phyloP scores from a whole-genome alignment of 2,888 invertebrate genomes.

The Leucoptera coffeella region DNA sequence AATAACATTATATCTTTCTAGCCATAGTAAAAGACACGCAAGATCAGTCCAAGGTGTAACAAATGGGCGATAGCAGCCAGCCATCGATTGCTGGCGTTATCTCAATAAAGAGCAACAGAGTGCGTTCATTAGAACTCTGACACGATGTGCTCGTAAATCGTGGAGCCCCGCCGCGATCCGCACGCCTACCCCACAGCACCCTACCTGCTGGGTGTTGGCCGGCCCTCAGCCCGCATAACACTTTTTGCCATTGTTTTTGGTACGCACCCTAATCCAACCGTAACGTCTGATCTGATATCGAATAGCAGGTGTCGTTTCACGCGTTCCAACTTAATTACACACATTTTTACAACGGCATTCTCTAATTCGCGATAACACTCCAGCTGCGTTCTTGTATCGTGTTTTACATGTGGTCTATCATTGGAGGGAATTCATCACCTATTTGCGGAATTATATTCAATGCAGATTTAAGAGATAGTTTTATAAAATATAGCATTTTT shows the following conservation, averaged over 20 bases:
- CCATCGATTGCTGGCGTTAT: slow-evolving; percentile 35
- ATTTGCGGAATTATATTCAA: no score
- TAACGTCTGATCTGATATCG: slow-evolving; percentile 42
- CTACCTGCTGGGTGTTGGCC: slow-evolving; percentile 12
- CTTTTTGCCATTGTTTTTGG: slow-evolving; percentile 50
- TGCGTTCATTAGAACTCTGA: slow-evolving; percentile 51
- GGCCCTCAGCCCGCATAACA: slow-evolving; percentile 27
- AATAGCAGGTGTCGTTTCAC: slow-evolving; percentile 44
- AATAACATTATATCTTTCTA: no score
- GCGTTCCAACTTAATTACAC: slow-evolving; percentile 41
- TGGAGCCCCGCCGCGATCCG: slow-evolving; percentile 43
- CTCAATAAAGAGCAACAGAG: slow-evolving; percentile 51
- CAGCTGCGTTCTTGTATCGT: slow-evolving; percentile 39
- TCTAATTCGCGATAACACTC: slow-evolving; percentile 31
- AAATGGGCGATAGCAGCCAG: slow-evolving; percentile 26
- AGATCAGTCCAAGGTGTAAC: slow-evolving; percentile 34
- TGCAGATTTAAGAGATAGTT: no score
- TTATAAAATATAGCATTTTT: no score
- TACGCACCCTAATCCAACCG: slow-evolving; percentile 37
- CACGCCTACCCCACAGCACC: slow-evolving; percentile 31
- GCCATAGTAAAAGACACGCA: slow-evolving; percentile 40
- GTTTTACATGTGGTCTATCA: no score
- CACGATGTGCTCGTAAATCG: slow-evolving; percentile 49
- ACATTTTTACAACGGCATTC: slow-evolving; percentile 29
- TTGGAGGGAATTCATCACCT: no score